Base-by-base conservation (phyloP, 2,888 invertebrate genomes). In the Polyommatus iphigenia region DNA sequence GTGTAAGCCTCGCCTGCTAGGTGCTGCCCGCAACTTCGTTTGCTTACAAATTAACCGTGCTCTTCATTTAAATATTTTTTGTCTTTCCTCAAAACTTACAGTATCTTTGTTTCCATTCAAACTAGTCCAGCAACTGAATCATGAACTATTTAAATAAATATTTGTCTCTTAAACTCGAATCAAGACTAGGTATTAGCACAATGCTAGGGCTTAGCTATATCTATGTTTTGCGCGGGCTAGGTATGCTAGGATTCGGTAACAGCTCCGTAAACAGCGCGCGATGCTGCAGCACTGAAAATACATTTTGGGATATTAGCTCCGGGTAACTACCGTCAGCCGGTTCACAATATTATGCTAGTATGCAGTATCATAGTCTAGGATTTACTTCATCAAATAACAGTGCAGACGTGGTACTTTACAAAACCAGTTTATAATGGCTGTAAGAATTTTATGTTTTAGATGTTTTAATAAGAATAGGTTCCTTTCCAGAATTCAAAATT, bases 271-370 rank as follows among this genome's bases (percentile, higher is more conserved):
- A 15, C 67, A 15, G 2, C 29, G 29, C 13, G 67, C 67, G 67
- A 3, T 67, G 67, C 29, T 67, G 67, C 67, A 67, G 32, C 67
- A 67, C 67, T 67, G 67, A 67, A 67, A 67, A 67, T 67, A 67
- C 67, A 67, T 67, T 67, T 67, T 20, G 18, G 67, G 13, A 32
- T 67, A 67, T 67, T 32, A 67, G 67, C 67, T 32, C 24, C 18
- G 67, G 67, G 67, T 67, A 29, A 67, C 67, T 67, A 32, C 29
- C 67, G 32, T 18, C 67, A 67, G 67, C 67, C 15, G 15, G 13
- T 4, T 29, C 29, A 32, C 29, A 32, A 67, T 67, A 67, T 67
- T 67, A 32, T 67, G 67, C 67, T 5, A 67, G 67, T 32, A 67
- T 15, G 29, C 18, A 67, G 67, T 32, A 67, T 15, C 29, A 29